Base-by-base conservation (phyloP, 1,140 invertebrate genomes). In the Hylaeus anthracinus region DNA sequence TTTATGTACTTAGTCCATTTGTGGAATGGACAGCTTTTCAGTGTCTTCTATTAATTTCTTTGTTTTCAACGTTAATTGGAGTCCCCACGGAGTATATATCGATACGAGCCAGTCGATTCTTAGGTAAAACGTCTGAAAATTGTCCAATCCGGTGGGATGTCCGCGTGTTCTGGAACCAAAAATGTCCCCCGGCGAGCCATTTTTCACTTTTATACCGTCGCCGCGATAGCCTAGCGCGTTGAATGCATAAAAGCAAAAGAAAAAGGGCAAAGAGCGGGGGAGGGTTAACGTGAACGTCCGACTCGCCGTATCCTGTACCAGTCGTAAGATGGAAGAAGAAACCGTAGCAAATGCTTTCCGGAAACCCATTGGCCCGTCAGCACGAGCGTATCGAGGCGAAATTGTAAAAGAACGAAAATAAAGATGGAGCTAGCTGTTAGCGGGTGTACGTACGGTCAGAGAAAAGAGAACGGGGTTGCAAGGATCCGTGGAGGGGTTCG, bases 371-470 rank as follows among this genome's bases (percentile, higher is more conserved):
- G 83, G 81, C 79, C 80, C 70, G 83, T 87, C 82, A 81, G 77
- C 76, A 66, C 12, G 65, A 64, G 61, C 77, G 83, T 79, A 82
- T 73, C 66, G 79, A 63, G 72, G 61, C 79, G 76, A 87, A 86
- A 87, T 87, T 84, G 72, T 77, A 74, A 74, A 84, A 70, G 76
- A 87, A 86, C 86, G 84, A 87, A 84, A 78, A 83, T 87, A 84
- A 87, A 86, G 84, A 84, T 61, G 64, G 53, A 74, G 63, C 39
- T 26, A 3, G 39, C 3, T 51, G n/a, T 5, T 45, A 3, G 48
- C 14, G 26, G 39, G 39, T n/a, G 53, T 9, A 41, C 43, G 3
- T 3, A 2, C 3, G 3, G 14, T 41, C 43, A 43, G 45, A 26
- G 53, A 15, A 14, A 26, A 26, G 43, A 6, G 60, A 39, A 67